Base-by-base conservation (phyloP, 2,113 vertebrate genomes). In the Chlorodrepanis virens region DNA sequence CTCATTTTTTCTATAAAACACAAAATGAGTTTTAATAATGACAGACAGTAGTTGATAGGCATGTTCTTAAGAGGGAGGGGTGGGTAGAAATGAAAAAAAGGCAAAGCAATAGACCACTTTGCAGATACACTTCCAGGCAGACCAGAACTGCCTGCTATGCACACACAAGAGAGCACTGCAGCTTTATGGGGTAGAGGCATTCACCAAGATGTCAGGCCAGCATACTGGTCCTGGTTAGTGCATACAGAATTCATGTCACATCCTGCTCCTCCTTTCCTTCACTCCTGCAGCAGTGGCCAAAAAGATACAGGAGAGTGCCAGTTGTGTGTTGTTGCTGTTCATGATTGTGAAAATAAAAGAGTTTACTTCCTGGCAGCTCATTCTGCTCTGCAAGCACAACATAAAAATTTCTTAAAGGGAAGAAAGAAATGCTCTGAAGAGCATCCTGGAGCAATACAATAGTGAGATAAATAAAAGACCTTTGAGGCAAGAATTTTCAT, bases 371-470 rank as follows among this genome's bases (percentile, higher is more conserved):
- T 50, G 15, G 47, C 25, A 78, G 39, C 11, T 47, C 23, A 54
- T 67, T 86, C 59, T 83, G 6, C 45, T 86, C 54, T 83, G 29
- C 40, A 77, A 85, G 17, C 25, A 39, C 45, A 67, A 54, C 50
- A 74, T 39, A 70, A 74, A 72, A 80, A 85, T 53, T 88, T 22
- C n/a, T 96, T 95, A 92, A 95, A 96, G 56, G 50, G 19, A 91
- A 92, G 59, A 94, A 87, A 91, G 21, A 94, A 96, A 74, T 74
- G 33, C 17, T 95, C 85, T 77, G 74, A 96, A 95, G 71, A 92
- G 49, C 33, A 96, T 76, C 31, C 20, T 61, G 50, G 60, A 90
- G 47, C 78, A 76, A 47, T 56, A 68, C 27, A 87, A 52, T 27
- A 27, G 12, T 80, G 7, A 54, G 25, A 75, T 81, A 84, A 92